Percentiles rank a stretch among this genome's conserved stretches.
phyloP scores from a whole-genome alignment of 2,888 invertebrate species.

The Sarcophaga subvicina region DNA sequence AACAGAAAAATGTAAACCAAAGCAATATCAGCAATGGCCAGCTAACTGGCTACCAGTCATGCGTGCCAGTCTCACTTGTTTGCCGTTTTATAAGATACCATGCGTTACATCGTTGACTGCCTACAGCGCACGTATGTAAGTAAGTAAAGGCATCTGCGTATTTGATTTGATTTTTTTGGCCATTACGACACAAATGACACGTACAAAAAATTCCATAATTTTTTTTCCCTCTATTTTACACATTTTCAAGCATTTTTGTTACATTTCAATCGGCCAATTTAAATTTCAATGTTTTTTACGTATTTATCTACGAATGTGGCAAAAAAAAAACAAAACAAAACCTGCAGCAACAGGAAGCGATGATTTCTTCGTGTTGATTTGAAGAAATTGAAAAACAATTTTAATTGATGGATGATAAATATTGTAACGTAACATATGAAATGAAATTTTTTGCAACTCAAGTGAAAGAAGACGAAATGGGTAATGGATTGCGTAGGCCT shows the following conservation, averaged over 20 bases:
- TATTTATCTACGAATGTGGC: not conserved
- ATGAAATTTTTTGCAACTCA: not conserved
- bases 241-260: not conserved
- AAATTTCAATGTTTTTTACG: not conserved
- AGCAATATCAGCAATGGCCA: not conserved
- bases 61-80: not conserved
- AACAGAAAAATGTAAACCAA: not conserved
- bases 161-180: not conserved
- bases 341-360: slow-evolving; percentile 60
- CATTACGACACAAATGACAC: not conserved
- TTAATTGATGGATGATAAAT: slow-evolving; percentile 56
- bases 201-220: too few species aligned
- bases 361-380: not conserved
- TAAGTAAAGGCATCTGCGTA: too few species aligned
- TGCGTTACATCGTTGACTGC: not conserved
- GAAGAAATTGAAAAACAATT: slow-evolving; percentile 32
- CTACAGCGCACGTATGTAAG: not conserved
- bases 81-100: not conserved
- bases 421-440: not conserved
- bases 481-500: too few species aligned
- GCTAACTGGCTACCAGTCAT: not conserved
- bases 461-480: too few species aligned
- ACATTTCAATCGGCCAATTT: not conserved
- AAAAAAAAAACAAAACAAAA: slow-evolving; percentile 34
- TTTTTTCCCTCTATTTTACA: not conserved